Conservation (phyloP, 2,888 invertebrate species). For the Andrena marginata region DNA sequence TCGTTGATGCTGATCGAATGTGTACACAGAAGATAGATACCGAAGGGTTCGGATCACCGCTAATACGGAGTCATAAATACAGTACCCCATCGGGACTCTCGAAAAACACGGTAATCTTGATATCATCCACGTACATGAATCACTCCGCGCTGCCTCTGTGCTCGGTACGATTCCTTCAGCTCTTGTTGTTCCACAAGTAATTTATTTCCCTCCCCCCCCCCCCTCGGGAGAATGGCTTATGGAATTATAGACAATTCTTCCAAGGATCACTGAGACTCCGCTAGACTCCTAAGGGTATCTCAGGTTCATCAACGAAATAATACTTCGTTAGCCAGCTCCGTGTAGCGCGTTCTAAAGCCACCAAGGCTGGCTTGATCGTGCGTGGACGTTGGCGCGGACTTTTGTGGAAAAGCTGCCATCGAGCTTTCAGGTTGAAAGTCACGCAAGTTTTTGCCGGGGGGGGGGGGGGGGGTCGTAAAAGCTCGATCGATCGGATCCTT, state of each 20-base stretch:
- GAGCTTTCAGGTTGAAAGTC: conserved; percentile 20
- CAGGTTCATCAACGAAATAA: not conserved
- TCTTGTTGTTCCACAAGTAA: not conserved
- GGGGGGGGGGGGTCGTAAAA: conserved; percentile 19
- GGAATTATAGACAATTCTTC: too few species aligned
- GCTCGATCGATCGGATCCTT: conserved; percentile 58
- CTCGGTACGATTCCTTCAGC: not conserved
- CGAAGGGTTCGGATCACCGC: conserved; percentile 42
- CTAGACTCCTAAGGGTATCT: too few species aligned
- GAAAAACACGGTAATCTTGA: conserved; percentile 32
- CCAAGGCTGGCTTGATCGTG: not conserved
- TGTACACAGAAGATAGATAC: conserved; percentile 55
- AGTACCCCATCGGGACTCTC: conserved; percentile 9
- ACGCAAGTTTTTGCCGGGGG: conserved; percentile 36
- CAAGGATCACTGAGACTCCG: too few species aligned
- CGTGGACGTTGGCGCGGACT: not conserved
- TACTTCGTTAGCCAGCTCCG: too few species aligned
- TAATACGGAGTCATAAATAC: conserved; percentile 55
- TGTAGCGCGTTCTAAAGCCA: too few species aligned
- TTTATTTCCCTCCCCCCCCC: too few species aligned
- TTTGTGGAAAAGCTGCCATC: conserved; percentile 8
- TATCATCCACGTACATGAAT: conserved; percentile 1
- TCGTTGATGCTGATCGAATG: conserved; percentile 55
- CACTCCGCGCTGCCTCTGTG: not conserved
- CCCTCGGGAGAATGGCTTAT: too few species aligned